Percentiles rank a stretch among this genome's conserved stretches.
These are phyloP conservation scores for Pristionchus maxplancki DNA, from an alignment of 2,888 invertebrate genomes.

Conservation along the genomic window DNA sequence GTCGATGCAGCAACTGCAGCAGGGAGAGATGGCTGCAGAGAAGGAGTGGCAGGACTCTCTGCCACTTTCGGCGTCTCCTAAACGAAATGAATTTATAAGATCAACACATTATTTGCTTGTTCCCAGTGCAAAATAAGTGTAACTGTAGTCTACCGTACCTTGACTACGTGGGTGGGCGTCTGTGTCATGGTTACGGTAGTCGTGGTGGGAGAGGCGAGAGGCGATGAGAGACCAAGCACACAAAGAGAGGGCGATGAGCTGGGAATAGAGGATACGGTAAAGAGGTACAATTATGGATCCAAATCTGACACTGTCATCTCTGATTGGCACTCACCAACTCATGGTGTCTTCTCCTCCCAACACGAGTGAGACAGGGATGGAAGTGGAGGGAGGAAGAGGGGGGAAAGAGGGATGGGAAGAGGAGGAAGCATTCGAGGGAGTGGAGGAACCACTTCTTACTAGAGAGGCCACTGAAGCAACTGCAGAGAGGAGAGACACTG, in stretches of 20 bases:
- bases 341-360: neutral
- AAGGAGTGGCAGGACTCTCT: neutral
- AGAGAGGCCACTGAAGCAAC: neutral
- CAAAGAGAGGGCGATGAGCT: neutral
- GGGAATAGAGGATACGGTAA: neutral
- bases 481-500: neutral
- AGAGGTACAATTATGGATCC: neutral
- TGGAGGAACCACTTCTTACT: neutral
- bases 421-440: neutral
- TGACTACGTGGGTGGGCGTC: slow-evolving; percentile 31
- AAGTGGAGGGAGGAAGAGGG: neutral
- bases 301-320: too few relatives aligned
- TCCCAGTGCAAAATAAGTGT: neutral
- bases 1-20: neutral
- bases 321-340: neutral
- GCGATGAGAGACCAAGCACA: slow-evolving; percentile 55
- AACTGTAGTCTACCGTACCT: neutral
- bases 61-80: neutral
- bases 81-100: neutral
- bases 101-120: too few relatives aligned
- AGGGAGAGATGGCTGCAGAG: neutral
- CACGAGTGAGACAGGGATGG: neutral
- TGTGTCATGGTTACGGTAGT: slow-evolving; percentile 57
- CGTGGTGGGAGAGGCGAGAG: slow-evolving; percentile 64
- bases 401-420: neutral